These are phyloP conservation scores for Stenotaenia linearis DNA, from an alignment of 2,888 invertebrate species.

Conservation along the genomic window DNA sequence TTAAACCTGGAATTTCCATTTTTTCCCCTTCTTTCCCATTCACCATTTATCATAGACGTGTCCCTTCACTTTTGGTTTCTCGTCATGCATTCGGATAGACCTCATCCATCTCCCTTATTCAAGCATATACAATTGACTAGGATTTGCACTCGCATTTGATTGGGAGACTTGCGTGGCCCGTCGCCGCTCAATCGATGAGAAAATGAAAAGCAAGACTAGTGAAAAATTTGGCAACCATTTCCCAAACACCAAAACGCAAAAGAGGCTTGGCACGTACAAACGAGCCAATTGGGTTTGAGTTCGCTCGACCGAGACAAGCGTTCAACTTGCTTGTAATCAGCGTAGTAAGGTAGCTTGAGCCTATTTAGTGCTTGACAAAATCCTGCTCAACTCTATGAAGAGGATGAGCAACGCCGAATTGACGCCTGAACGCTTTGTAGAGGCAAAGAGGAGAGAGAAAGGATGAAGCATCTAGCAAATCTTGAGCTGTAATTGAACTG, in stretches of 20 bases:
- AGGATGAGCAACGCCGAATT: conserved; percentile 24
- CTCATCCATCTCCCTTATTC: neutral
- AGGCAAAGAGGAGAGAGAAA: neutral
- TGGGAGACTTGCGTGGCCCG: neutral
- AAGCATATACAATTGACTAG: conserved; percentile 7
- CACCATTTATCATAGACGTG: neutral
- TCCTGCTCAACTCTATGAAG: conserved; percentile 26
- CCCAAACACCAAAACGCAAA: neutral
- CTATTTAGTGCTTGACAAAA: conserved; percentile 26
- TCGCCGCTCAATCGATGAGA: neutral
- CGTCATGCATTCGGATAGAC: neutral
- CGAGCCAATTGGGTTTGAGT: neutral
- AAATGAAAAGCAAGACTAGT: neutral
- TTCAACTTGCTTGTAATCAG: conserved; percentile 20
- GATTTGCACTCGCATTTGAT: conserved; percentile 23
- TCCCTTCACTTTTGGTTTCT: neutral
- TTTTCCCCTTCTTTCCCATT: neutral
- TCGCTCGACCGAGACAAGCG: neutral
- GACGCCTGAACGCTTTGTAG: neutral
- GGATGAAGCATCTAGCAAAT: conserved; percentile 16
- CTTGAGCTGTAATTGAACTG: conserved; percentile 19
- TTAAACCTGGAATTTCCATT: too few relatives aligned
- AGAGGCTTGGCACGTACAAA: conserved; percentile 1
- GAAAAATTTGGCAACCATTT: conserved; percentile 15
- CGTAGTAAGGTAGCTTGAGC: conserved; percentile 20